A percentile compares a stretch with the other conserved stretches of the same genome.
These are phyloP conservation scores for Simalia tracyae DNA, from an alignment of 2,797 vertebrate species.

Conservation along the genomic window DNA sequence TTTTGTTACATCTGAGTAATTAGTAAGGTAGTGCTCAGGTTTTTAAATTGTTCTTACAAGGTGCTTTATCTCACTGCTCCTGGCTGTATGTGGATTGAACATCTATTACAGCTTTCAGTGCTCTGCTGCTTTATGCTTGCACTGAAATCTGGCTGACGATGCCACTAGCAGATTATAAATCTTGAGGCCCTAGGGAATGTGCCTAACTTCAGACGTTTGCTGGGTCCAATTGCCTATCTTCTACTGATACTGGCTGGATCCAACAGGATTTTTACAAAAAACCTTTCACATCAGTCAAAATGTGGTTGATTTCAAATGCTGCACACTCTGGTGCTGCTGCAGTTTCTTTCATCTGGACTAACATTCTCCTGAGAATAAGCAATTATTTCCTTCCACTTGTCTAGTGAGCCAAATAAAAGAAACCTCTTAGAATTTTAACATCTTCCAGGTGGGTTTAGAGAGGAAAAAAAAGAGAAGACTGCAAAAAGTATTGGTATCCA, in stretches of 20 bases:
- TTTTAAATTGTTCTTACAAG: neutral
- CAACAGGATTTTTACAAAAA: neutral
- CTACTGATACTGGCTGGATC: neutral
- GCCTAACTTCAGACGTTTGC: neutral
- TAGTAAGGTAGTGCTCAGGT: neutral
- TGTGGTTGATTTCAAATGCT: slow-evolving; percentile 30
- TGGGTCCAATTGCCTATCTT: neutral
- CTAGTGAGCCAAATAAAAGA: neutral
- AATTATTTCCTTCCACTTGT: neutral
- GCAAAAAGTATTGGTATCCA: neutral
- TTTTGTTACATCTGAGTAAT: neutral
- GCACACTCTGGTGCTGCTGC: neutral
- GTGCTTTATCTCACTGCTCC: neutral
- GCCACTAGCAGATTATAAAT: neutral
- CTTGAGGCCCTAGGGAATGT: neutral
- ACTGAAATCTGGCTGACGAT: neutral
- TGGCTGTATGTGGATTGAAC: neutral
- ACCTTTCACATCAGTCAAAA: slow-evolving; percentile 26
- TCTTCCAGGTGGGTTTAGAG: neutral
- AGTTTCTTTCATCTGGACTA: neutral
- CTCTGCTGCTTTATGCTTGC: neutral
- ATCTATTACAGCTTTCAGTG: neutral
- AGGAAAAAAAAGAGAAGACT: neutral
- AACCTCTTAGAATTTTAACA: neutral
- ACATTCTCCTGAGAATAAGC: neutral